Percentiles rank a stretch among this genome's conserved stretches.
Conservation (phyloP, 2,113 vertebrate genomes). For the Lagopus muta region DNA sequence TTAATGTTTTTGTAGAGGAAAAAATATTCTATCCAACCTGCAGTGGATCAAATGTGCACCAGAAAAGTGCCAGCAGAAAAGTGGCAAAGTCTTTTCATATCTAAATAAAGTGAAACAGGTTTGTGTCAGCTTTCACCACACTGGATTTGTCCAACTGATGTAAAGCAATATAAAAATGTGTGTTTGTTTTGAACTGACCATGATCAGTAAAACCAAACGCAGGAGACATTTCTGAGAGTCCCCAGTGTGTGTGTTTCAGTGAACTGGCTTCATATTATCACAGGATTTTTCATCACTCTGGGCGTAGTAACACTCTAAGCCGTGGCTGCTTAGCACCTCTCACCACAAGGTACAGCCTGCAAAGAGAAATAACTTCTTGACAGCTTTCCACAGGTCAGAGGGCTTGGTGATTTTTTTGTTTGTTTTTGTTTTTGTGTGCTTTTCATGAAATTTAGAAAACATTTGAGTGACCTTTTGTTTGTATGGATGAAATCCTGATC, state of each 20-base stretch:
- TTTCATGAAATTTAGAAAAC: background rate
- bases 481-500: background rate
- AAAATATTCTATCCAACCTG: background rate
- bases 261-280: background rate
- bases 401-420: background rate
- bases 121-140: background rate
- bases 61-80: background rate
- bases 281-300: background rate
- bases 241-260: fast-evolving
- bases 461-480: background rate
- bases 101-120: background rate
- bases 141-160: background rate
- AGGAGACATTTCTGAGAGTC: background rate
- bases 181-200: background rate
- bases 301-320: background rate
- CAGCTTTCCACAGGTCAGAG: background rate
- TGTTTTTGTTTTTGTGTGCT: background rate
- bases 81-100: background rate
- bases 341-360: background rate
- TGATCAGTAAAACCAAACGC: background rate
- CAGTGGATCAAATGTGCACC: background rate
- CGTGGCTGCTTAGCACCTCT: background rate
- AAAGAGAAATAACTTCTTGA: background rate
- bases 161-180: background rate
- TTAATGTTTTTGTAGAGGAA: background rate